Percentiles rank a stretch among this genome's conserved stretches.
These are phyloP conservation scores for Pterostichus niger DNA, from an alignment of 2,888 invertebrate species.

Conservation along the genomic window DNA sequence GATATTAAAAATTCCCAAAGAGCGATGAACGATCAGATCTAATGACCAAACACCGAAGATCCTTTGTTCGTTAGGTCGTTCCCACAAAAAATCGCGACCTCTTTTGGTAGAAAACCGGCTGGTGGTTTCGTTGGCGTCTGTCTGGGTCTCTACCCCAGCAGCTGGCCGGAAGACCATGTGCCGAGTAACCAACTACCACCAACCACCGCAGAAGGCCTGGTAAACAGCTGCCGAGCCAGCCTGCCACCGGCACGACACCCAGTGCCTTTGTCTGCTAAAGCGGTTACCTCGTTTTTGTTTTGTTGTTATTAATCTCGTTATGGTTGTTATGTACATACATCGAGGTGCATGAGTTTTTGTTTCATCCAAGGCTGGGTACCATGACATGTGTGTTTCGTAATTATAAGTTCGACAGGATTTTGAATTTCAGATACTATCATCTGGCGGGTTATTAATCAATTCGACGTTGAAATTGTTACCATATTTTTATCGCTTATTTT, in stretches of 20 bases:
- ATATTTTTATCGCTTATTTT: no score
- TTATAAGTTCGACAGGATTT: conserved; percentile 9
- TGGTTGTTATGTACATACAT: conserved; percentile 36
- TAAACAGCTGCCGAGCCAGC: conserved; percentile 45
- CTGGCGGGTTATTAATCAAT: conserved; percentile 5
- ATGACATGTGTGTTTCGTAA: conserved; percentile 36
- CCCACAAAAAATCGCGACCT: conserved; percentile 56
- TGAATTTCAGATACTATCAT: background rate
- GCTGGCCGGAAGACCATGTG: conserved; percentile 59
- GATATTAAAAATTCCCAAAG: conserved; percentile 13
- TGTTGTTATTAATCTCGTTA: conserved; percentile 55
- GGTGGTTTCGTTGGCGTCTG: conserved; percentile 17
- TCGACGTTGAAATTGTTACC: background rate
- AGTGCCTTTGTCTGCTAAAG: conserved; percentile 1
- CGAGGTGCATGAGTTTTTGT: conserved; percentile 42
- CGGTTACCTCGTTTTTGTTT: conserved; percentile 31
- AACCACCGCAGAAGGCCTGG: conserved; percentile 34
- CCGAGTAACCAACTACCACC: conserved; percentile 21
- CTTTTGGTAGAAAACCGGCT: conserved; percentile 46
- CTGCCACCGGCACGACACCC: conserved; percentile 21
- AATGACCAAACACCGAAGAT: conserved; percentile 9
- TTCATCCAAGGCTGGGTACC: background rate
- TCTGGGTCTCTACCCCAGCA: conserved; percentile 17
- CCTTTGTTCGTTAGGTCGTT: conserved; percentile 28
- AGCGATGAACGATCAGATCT: conserved; percentile 7